These are phyloP conservation scores for Lasioglossum leucozonium DNA, from an alignment of 2,888 invertebrate species.

Conservation along the genomic window DNA sequence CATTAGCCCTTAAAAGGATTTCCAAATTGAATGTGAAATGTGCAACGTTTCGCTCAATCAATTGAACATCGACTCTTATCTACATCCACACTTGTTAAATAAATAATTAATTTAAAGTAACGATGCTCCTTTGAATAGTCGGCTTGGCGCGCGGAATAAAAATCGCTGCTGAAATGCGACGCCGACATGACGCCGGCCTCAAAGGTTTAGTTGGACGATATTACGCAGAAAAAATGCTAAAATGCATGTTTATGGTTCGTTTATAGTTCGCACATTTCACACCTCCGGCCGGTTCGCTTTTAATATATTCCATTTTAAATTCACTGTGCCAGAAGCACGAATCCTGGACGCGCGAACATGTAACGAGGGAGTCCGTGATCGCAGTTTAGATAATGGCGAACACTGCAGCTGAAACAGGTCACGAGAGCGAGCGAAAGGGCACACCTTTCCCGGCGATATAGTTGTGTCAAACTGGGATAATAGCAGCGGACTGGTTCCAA, in stretches of 20 bases:
- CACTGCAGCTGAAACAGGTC: not conserved
- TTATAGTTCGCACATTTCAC: not conserved
- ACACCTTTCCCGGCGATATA: constrained; percentile 13
- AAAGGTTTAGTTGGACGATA: not conserved
- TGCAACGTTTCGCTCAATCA: not conserved
- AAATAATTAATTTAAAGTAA: not conserved
- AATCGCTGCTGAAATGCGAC: not conserved
- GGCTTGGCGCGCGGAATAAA: not conserved
- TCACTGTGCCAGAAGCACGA: not conserved
- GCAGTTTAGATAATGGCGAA: not conserved
- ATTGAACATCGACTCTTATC: not conserved
- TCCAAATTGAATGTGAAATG: not conserved
- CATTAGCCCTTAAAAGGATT: not conserved
- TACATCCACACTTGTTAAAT: not conserved
- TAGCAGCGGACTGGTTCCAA: not conserved
- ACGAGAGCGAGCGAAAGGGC: constrained; percentile 13
- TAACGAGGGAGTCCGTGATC: not conserved
- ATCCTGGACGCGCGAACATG: not conserved
- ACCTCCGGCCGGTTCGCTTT: not conserved
- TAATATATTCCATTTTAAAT: not conserved
- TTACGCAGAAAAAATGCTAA: not conserved
- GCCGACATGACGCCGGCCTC: not conserved
- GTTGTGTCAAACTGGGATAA: constrained; percentile 6
- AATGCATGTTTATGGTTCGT: not conserved
- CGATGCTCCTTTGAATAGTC: not conserved